A percentile compares a stretch with the other conserved stretches of the same genome.
These are phyloP conservation scores for Galbula dea DNA, from an alignment of 2,113 vertebrate species.

Conservation along the genomic window DNA sequence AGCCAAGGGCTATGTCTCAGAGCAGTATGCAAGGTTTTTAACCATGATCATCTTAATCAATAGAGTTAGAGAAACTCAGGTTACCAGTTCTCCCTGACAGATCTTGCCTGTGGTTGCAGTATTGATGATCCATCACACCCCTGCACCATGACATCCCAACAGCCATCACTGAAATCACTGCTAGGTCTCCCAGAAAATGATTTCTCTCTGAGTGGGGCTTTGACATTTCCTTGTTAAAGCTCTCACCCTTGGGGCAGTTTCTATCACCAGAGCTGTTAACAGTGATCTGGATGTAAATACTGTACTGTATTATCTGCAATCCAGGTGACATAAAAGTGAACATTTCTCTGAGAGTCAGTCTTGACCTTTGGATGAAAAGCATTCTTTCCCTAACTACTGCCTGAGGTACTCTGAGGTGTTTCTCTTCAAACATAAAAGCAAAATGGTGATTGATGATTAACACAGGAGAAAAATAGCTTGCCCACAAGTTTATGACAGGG, in stretches of 20 bases:
- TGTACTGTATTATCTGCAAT: not conserved
- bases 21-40: not conserved
- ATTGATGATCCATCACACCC: not conserved
- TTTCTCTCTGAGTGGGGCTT: conserved; percentile 22
- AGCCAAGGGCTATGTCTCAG: not conserved
- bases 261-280: conserved; percentile 56
- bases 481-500: not conserved
- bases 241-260: conserved; percentile 35
- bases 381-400: not conserved
- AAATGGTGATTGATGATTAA: conserved; percentile 52
- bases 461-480: conserved; percentile 24
- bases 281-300: conserved; percentile 49
- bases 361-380: conserved; percentile 67
- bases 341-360: conserved; percentile 46
- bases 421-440: conserved; percentile 29
- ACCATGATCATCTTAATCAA: not conserved
- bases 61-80: not conserved
- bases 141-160: not conserved
- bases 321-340: conserved; percentile 63
- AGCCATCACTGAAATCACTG: conserved; percentile 31
- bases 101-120: not conserved
- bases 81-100: not conserved
- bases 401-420: conserved; percentile 4
- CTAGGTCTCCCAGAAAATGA: conserved; percentile 27
- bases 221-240: conserved; percentile 69